Evolutionary conservation across 2,888 invertebrate genomes (phyloP), one percentile per base, ranked within the genome.

Genomic region (Drosophila limbata): DNA sequence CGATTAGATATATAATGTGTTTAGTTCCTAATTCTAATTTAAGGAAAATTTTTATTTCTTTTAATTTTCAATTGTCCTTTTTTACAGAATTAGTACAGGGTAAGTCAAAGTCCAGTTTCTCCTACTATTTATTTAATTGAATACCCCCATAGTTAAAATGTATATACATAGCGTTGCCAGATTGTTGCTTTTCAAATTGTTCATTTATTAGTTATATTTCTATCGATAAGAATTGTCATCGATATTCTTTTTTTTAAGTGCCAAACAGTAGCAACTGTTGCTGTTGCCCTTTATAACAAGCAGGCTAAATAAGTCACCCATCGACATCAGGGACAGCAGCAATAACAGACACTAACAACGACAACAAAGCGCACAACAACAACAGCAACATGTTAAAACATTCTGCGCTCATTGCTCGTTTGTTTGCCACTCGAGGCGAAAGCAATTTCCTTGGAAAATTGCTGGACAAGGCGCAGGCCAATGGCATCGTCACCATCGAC

Each of bases 401-500:
- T 72, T 63, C 42, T 60, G 57, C 70, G 48, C 69, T 57, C 80
- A 68, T 72, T 74, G 75, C 62, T 76, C 72, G 81, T 67, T 62
- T 80, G 77, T 66, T 79, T 79, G 63, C 55, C 85, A 76, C 88
- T 84, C 76, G 88, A 76, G 86, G 89, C 90, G 80, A 84, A 84
- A 89, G 77, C 83, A 88, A 83, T 90, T 90, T 88, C 89, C 81
- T 84, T 89, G 90, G 90, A 88, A 90, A 88, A 88, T 89, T 88
- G 88, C 79, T 69, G 70, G 40, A 48, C 37, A 59, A 52, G 40
- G 55, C 33, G 33, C 63, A 28, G 47, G 67, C 64, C 50, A 60
- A 55, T 17, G 55, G 40, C 57, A 53, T 67, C 52, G 63, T n/a
- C 45, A 35, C 8, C 35, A 48, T 31, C 33, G 52, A 28, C 42